Evolutionary conservation across 2,797 vertebrate species (phyloP).

Genomic region (Mycteria americana): DNA sequence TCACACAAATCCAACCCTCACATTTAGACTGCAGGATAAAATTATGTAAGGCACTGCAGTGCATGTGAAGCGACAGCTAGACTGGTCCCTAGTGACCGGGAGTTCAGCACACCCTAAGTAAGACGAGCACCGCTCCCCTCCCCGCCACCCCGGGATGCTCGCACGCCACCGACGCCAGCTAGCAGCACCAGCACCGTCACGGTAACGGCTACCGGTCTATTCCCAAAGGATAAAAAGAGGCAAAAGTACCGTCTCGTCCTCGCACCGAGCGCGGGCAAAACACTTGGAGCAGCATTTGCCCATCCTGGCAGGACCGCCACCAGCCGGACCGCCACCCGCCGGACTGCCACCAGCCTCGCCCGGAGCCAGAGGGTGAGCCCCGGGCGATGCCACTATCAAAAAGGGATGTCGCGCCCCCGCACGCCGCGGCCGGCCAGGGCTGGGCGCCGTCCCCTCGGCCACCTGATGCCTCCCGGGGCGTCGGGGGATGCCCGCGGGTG

Average conservation of each 20-base stretch:
- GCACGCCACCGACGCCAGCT: neutral
- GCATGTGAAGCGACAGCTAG: neutral
- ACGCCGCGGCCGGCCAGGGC: neutral
- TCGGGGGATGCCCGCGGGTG: neutral
- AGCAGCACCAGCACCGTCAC: neutral
- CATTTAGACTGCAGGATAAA: slow-evolving; percentile 40
- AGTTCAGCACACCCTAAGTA: neutral
- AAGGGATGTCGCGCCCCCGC: neutral
- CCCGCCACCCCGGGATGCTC: neutral
- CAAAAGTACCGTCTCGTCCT: slow-evolving; percentile 85
- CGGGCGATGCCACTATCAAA: neutral
- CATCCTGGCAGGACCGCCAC: slow-evolving; percentile 71
- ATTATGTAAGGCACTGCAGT: slow-evolving; percentile 74
- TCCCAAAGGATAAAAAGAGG: slow-evolving; percentile 38
- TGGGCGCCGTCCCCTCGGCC: slow-evolving; percentile 10
- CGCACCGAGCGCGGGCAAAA: slow-evolving; percentile 77
- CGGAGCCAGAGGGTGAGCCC: neutral
- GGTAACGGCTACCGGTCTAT: neutral
- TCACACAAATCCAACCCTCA: neutral
- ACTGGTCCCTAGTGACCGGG: neutral
- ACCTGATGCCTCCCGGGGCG: slow-evolving; percentile 25
- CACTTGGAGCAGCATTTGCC: slow-evolving; percentile 85
- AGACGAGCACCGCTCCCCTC: neutral
- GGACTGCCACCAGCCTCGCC: neutral
- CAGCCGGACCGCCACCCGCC: neutral